A percentile compares a stretch with the other conserved stretches of the same genome.
These are phyloP conservation scores for Tapirus terrestris DNA, from an alignment of 2,113 vertebrate genomes.

Conservation along the genomic window DNA sequence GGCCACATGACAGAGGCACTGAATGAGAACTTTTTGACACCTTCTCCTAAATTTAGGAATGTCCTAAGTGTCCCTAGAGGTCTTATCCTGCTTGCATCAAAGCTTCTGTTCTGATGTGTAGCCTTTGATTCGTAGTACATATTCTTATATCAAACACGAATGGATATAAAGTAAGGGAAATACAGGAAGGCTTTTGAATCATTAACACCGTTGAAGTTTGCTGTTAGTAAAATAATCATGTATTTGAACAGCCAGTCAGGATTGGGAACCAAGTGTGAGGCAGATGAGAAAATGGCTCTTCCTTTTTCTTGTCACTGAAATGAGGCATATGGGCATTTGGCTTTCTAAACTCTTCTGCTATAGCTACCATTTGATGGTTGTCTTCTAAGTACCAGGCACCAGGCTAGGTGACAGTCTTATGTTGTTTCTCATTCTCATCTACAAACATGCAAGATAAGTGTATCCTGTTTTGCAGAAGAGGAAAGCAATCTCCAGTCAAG, in stretches of 20 bases:
- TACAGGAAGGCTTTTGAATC: background rate
- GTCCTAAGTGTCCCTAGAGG: background rate
- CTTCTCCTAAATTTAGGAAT: background rate
- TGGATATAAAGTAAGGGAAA: background rate
- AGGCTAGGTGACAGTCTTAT: background rate
- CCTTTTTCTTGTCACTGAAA: background rate
- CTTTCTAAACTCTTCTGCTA: background rate
- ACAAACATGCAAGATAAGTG: background rate
- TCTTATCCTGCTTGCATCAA: background rate
- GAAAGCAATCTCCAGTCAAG: background rate
- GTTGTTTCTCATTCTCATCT: background rate
- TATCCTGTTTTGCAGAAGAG: background rate
- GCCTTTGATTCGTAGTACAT: background rate
- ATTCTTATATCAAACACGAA: background rate
- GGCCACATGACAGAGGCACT: background rate
- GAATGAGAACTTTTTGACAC: background rate
- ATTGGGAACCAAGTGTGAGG: background rate
- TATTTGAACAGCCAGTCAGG: background rate
- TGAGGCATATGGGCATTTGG: rapidly evolving
- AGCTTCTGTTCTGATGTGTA: background rate
- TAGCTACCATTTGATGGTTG: background rate
- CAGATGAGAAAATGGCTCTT: background rate
- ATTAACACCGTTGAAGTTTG: background rate
- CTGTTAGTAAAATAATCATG: background rate
- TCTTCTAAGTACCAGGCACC: background rate